Conservation (phyloP, 2,888 invertebrate species). For the Rhagium mordax region DNA sequence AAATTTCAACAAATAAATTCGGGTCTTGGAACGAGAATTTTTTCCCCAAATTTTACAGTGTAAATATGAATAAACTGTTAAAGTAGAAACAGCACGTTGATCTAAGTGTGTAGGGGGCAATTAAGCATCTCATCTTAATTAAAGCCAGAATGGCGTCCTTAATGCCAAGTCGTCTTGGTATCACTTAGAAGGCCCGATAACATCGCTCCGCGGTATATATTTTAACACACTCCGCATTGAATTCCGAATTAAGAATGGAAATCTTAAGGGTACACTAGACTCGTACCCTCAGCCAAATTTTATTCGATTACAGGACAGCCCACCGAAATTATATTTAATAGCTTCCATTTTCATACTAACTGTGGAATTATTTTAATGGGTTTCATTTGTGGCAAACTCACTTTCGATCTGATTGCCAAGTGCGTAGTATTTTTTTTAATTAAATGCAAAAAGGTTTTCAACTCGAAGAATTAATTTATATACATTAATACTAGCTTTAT, state of each 20-base stretch:
- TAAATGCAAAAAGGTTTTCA: too few relatives aligned
- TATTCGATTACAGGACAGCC: slow-evolving; percentile 24
- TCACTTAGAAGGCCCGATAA: slow-evolving; percentile 61
- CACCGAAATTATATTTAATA: slow-evolving; percentile 23
- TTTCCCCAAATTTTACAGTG: slow-evolving; percentile 35
- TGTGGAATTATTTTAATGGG: slow-evolving; percentile 16
- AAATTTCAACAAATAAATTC: too few relatives aligned
- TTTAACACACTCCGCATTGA: slow-evolving; percentile 66
- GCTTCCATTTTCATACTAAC: slow-evolving; percentile 24
- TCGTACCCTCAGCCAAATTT: slow-evolving; percentile 18
- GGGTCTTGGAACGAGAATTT: too few relatives aligned
- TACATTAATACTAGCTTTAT: too few relatives aligned
- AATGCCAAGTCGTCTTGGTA: slow-evolving; percentile 63
- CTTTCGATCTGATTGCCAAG: background rate
- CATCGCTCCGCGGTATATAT: slow-evolving; percentile 60
- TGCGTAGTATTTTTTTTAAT: background rate
- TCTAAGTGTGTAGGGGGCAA: slow-evolving; percentile 57
- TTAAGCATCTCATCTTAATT: slow-evolving; percentile 68
- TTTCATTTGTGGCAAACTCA: background rate
- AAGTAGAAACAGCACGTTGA: slow-evolving; percentile 55
- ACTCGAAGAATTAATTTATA: too few relatives aligned
- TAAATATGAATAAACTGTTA: slow-evolving; percentile 37
- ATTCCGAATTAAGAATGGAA: slow-evolving; percentile 64
- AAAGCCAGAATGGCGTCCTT: slow-evolving; percentile 65
- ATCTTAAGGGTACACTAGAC: slow-evolving; percentile 9